A percentile compares a stretch with the other conserved stretches of the same genome.
Evolutionary conservation across 2,888 invertebrate genomes (phyloP).

Genomic region (Ceramica pisi): DNA sequence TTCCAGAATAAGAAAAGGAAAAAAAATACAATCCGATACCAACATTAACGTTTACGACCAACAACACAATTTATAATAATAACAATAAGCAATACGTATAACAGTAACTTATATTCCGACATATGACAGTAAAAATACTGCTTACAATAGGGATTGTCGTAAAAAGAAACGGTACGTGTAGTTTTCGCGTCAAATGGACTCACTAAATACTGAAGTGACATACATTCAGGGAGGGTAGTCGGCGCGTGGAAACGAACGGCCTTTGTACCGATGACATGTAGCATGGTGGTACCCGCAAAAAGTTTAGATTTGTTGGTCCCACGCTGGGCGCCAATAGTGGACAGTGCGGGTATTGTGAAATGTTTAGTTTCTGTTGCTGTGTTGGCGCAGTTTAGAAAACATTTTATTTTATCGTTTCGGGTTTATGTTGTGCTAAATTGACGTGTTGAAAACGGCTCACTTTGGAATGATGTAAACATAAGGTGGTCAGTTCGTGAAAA

Average conservation of each 20-base stretch:
- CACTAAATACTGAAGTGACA: constrained; percentile 51
- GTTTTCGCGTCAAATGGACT: constrained; percentile 45
- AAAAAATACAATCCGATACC: constrained; percentile 2
- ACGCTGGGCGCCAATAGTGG: constrained; percentile 39
- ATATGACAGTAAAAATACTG: constrained; percentile 18
- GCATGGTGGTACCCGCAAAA: constrained; percentile 25
- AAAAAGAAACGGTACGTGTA: constrained; percentile 49
- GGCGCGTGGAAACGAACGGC: constrained; percentile 29
- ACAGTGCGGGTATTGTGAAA: constrained; percentile 14
- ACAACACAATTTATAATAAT: constrained; percentile 26
- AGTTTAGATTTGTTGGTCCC: constrained; percentile 34
- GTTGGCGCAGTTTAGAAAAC: constrained; percentile 9
- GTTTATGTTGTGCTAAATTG: background rate
- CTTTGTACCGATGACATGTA: constrained; percentile 39
- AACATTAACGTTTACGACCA: constrained; percentile 31
- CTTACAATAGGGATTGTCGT: constrained; percentile 36
- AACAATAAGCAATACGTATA: constrained; percentile 34
- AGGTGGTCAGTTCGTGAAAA: background rate
- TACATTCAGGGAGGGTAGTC: constrained; percentile 30
- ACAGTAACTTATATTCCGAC: constrained; percentile 23
- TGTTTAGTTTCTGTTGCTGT: constrained; percentile 24
- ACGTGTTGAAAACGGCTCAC: background rate
- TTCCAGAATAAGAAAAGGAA: constrained; percentile 26
- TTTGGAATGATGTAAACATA: constrained; percentile 1
- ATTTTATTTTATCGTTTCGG: background rate